phyloP scores from a whole-genome alignment of 92 coral and sea anemone genomes.

The Porites cylindrica region DNA sequence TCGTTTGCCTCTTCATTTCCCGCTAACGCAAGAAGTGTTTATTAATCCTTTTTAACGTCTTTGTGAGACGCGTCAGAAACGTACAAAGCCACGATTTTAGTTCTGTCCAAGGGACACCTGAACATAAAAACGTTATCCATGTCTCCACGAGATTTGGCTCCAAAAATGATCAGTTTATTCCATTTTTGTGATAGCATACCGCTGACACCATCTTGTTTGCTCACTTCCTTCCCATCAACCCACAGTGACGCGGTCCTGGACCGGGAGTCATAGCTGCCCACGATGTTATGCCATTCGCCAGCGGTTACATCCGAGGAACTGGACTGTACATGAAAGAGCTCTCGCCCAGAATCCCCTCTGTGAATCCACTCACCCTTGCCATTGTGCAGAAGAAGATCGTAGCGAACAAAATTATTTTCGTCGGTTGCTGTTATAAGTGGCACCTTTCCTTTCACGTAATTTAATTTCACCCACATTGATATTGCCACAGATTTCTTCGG shows the following conservation, averaged over 20 bases:
- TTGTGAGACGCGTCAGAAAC: slow-evolving; percentile 84
- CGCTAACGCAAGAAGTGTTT: slow-evolving; percentile 36
- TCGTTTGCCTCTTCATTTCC: no score
- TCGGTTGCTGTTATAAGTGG: slow-evolving; percentile 79
- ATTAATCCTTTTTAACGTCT: slow-evolving; percentile 65
- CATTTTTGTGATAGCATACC: slow-evolving; percentile 81
- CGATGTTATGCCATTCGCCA: slow-evolving; percentile 82
- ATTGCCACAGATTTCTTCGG: slow-evolving; percentile 86
- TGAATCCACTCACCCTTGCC: slow-evolving; percentile 88
- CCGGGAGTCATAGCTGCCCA: slow-evolving; percentile 67
- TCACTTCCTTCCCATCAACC: slow-evolving; percentile 81
- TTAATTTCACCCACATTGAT: slow-evolving; percentile 82
- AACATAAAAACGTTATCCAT: slow-evolving; percentile 86
- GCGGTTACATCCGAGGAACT: slow-evolving; percentile 72
- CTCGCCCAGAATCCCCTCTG: slow-evolving; percentile 73
- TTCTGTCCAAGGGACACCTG: slow-evolving; percentile 88
- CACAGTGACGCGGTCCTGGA: slow-evolving; percentile 74
- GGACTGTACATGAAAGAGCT: slow-evolving; percentile 79
- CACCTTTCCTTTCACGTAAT: slow-evolving; percentile 58
- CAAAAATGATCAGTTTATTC: slow-evolving; percentile 78
- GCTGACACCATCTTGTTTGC: slow-evolving; percentile 47
- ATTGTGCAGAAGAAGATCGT: slow-evolving; percentile 69
- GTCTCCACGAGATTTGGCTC: slow-evolving; percentile 76
- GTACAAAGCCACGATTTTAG: slow-evolving; percentile 86
- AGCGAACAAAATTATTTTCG: slow-evolving; percentile 58